Base-by-base conservation (phyloP, 1,140 invertebrate species). In the Drosophila miranda region DNA sequence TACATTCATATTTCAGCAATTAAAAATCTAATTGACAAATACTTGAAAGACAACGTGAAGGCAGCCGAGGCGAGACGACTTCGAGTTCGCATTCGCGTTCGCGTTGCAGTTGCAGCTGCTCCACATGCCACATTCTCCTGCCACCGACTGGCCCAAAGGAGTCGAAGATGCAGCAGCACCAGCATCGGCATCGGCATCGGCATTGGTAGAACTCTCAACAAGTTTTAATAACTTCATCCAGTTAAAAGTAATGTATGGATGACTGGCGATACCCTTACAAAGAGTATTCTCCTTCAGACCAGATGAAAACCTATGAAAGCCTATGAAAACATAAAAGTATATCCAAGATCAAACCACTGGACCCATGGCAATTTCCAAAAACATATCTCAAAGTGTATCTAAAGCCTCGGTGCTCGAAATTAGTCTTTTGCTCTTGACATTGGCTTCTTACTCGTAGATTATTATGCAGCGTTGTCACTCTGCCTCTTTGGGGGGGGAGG, bases 11-110 rank as follows among this genome's bases (percentile, higher is more conserved):
- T 87, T 87, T 87, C 83, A 87, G 82, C 82, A 87, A 87, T 87
- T 87, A 87, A 87, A 87, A 87, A 82, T 87, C 82, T 87, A 87
- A 87, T 87, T 87, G 82, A 87, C 82, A 87, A 87, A 87, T 87
- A 87, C 82, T 87, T 78, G 78, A 82, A 77, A 75, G 78, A 76
- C 82, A 81, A 64, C 78, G 82, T 86, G 74, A 69, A 81, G 81
- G 77, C 82, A 86, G 82, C 67, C 61, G 45, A 60, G 53, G 26
- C 23, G 49, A 59, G 34, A 63, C 71, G 46, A 48, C 61, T 64
- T 71, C 42, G 45, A 77, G 67, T 59, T 71, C 74, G 48, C 34
- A 34, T 64, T 71, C 42, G 45, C 70, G 67, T 59, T 71, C 74
- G 48, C 34, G 44, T 28, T 28, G 8, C 58, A 70, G 42, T 19